Conservation (phyloP, 2,797 vertebrate species). For the Peromyscus eremicus region DNA sequence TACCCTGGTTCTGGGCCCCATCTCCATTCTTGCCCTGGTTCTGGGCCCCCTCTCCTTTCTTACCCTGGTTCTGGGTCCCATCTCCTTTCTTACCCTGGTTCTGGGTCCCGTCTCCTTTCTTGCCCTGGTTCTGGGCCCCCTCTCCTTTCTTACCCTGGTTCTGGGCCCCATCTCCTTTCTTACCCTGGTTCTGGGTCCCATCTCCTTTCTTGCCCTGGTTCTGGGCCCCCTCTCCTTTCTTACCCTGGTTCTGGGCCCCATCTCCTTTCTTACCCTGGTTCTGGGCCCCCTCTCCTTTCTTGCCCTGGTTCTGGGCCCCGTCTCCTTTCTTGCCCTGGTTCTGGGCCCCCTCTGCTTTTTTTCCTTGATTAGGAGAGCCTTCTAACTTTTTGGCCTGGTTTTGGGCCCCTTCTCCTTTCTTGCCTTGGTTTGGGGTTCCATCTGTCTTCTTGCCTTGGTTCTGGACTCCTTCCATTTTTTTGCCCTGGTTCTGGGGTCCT, state of each 20-base stretch:
- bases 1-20: not conserved
- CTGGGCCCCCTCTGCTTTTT: not conserved
- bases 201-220: not conserved
- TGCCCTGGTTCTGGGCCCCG: not conserved
- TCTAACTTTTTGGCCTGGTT: constrained; percentile 31
- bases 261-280: too few species aligned
- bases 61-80: not conserved
- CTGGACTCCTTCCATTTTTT: constrained; percentile 27
- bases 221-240: not conserved
- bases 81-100: constrained; percentile 64
- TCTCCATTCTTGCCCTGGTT: not conserved
- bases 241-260: not conserved
- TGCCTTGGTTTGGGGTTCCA: not conserved
- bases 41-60: not conserved
- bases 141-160: constrained; percentile 80
- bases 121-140: not conserved
- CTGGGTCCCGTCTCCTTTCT: constrained; percentile 71
- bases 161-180: constrained; percentile 71
- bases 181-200: not conserved
- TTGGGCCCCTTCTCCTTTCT: not conserved
- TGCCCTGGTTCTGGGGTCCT: not conserved
- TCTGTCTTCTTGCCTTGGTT: constrained; percentile 53
- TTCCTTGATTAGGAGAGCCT: not conserved
- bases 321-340: not conserved
- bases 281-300: not conserved